Base-by-base conservation (phyloP, 2,888 invertebrate species). In the Tenthredo distinguenda region DNA sequence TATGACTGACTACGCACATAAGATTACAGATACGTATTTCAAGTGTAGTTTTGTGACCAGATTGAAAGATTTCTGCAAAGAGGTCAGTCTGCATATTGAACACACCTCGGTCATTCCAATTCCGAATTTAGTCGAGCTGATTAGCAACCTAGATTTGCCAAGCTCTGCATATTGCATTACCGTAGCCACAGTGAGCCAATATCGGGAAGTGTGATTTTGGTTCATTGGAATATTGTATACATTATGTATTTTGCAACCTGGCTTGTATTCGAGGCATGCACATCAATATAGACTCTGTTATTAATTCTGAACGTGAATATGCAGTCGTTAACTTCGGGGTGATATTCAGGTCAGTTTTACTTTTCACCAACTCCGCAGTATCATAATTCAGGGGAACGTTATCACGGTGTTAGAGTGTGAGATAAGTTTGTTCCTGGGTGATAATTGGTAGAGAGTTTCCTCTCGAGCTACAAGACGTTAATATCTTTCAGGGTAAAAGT, bases 401-500 rank as follows among this genome's bases (percentile, higher is more conserved):
- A 74, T 15, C 21, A 43, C 26, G 40, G 72, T 74, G 31, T 40
- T 43, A 40, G 34, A 68, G 21, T 12, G 21, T 74, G 72, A 21
- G 43, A 43, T 40, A 21, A 74, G 43, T 74, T 43, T 74, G 72
- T n/a, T 43, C 72, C 34, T 9, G 34, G 31, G 77, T 77, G 77
- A 31, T 77, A 77, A 47, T 47, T 77, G 31, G 47, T 55, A 50
- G 26, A 50, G 26, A 77, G 50, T 77, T 55, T 34, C 26, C 77
- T 77, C 47, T 15, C 43, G 21, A 47, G 40, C 9, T n/a, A 76
- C 21, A 40, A 76, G 26, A 47, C 76, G 37, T 58, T 81, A 37
- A 62, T 47, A 83, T 71, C 21, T 62, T 71, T 50, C n/a, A 12
- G 18, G 47, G 47, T 47, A 43, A 68, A 37, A 83, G 82, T 71